Evolutionary conservation across 2,113 vertebrate genomes (phyloP).

Genomic region (Euleptes europaea): DNA sequence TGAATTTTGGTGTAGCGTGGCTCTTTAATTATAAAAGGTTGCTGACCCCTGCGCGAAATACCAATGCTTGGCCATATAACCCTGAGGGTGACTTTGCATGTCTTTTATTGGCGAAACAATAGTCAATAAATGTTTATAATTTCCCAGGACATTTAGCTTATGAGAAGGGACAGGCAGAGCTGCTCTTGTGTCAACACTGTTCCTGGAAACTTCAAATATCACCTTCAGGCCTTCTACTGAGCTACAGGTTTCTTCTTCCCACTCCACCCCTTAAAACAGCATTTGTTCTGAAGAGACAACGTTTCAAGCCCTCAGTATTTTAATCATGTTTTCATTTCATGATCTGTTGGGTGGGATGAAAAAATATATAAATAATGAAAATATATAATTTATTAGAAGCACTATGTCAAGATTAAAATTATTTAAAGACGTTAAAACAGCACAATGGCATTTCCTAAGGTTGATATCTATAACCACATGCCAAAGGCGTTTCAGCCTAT

Average conservation of each 20-base stretch:
- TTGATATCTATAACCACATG: no score
- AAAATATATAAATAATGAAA: no score
- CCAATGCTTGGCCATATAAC: constrained; percentile 36
- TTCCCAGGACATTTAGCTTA: constrained; percentile 23
- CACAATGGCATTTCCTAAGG: no score
- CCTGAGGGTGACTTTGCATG: constrained; percentile 54
- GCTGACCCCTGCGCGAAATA: background rate
- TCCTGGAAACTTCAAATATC: constrained; percentile 58
- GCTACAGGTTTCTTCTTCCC: background rate
- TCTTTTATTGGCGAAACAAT: constrained; percentile 53
- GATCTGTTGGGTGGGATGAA: no score
- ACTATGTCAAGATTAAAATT: no score
- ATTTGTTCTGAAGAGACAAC: constrained; percentile 13
- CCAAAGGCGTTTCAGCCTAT: no score
- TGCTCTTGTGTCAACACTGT: constrained; percentile 35
- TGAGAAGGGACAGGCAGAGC: constrained; percentile 29
- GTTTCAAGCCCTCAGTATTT: constrained; percentile 32
- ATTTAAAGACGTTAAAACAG: no score
- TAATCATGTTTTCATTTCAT: constrained; percentile 53
- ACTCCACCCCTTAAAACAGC: constrained; percentile 18
- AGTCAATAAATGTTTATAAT: constrained; percentile 50
- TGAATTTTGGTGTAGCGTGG: no score
- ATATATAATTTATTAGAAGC: no score
- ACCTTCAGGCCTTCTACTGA: constrained; percentile 21
- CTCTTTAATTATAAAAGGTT: background rate